These are phyloP conservation scores for Denticeps clupeoides DNA, from an alignment of 2,797 vertebrate genomes.

Conservation along the genomic window DNA sequence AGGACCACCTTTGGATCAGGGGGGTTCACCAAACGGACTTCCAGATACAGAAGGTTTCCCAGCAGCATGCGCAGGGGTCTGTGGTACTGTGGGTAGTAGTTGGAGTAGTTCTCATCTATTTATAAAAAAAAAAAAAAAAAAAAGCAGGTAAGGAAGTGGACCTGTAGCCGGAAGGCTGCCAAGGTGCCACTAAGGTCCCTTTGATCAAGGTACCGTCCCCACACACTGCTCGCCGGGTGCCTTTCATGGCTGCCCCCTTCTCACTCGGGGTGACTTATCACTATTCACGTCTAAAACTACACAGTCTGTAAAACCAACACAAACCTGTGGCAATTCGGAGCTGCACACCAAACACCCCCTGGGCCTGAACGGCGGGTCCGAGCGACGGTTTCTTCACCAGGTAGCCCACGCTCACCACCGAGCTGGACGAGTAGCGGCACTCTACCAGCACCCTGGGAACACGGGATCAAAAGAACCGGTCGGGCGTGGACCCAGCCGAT, in stretches of 20 bases:
- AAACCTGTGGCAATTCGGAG: constrained; percentile 65
- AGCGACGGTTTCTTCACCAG: constrained; percentile 58
- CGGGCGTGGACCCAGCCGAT: too few relatives aligned
- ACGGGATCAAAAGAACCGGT: too few relatives aligned
- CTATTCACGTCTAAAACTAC: too few relatives aligned
- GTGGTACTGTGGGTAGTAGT: constrained; percentile 63
- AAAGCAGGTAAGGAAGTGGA: neutral
- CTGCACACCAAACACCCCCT: constrained; percentile 61
- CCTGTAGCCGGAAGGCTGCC: neutral
- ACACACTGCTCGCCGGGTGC: too few relatives aligned
- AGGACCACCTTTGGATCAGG: constrained; percentile 53
- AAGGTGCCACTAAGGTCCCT: neutral
- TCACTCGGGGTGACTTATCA: too few relatives aligned
- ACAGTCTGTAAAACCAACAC: too few relatives aligned
- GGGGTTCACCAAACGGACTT: constrained; percentile 56
- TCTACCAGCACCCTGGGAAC: constrained; percentile 58
- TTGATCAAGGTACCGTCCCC: too few relatives aligned
- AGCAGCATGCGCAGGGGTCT: constrained; percentile 57
- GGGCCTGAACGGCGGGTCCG: constrained; percentile 45
- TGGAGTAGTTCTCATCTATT: constrained; percentile 50
- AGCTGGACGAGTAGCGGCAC: constrained; percentile 50
- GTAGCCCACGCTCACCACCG: constrained; percentile 48
- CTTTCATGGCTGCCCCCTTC: too few relatives aligned
- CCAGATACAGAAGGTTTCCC: constrained; percentile 57
- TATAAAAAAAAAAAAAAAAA: neutral